phyloP scores from a whole-genome alignment of 1,140 invertebrate species.

The Dufourea novaeangliae region DNA sequence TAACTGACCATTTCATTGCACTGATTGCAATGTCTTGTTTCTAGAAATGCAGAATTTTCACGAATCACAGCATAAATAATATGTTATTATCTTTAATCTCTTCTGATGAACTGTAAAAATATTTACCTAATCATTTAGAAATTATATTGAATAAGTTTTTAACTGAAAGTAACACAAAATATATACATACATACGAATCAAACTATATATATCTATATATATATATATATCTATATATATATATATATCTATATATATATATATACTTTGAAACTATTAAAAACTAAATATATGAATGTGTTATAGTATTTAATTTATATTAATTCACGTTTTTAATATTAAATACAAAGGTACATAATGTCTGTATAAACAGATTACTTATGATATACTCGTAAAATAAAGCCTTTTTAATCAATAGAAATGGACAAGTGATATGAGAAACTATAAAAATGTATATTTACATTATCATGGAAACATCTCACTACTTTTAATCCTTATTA shows the following conservation, averaged over 20 bases:
- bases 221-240: too few relatives aligned
- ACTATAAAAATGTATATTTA: slow-evolving; percentile 37
- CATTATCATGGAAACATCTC: slow-evolving; percentile 23
- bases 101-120: not conserved
- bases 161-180: not conserved
- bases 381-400: slow-evolving; percentile 33
- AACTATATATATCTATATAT: too few relatives aligned
- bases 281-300: slow-evolving; percentile 24
- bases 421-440: slow-evolving; percentile 24
- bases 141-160: not conserved
- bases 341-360: slow-evolving; percentile 49
- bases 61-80: not conserved
- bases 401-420: slow-evolving; percentile 28
- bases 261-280: not conserved
- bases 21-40: not conserved
- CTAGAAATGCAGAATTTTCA: not conserved
- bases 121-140: not conserved
- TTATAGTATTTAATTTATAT: slow-evolving; percentile 39
- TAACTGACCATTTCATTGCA: not conserved
- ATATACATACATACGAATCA: not conserved
- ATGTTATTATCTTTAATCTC: not conserved
- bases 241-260: not conserved
- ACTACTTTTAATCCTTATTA: not conserved
- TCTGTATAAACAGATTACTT: slow-evolving; percentile 41
- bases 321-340: slow-evolving; percentile 42